phyloP scores from a whole-genome alignment of 2,888 invertebrate genomes.

The Augochlorella aurata region DNA sequence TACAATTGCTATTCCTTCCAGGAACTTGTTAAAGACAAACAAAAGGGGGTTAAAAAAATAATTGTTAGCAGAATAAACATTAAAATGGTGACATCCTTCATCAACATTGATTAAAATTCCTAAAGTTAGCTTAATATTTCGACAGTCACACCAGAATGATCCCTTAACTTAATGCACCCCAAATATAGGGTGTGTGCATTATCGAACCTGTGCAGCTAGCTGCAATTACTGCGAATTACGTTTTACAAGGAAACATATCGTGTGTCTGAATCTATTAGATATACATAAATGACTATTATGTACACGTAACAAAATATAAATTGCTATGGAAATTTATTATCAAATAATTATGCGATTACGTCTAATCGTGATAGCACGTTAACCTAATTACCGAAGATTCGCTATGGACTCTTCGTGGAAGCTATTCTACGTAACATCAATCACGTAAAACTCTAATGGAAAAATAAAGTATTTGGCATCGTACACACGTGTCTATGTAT shows the following conservation, averaged over 20 bases:
- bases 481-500: background rate
- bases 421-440: constrained; percentile 23
- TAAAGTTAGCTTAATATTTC: background rate
- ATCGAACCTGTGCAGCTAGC: constrained; percentile 15
- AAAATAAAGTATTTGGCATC: constrained; percentile 27
- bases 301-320: constrained; percentile 31
- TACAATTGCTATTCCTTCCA: background rate
- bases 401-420: background rate
- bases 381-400: constrained; percentile 14
- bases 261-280: background rate
- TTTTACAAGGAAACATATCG: constrained; percentile 9
- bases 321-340: constrained; percentile 21
- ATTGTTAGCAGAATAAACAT: background rate
- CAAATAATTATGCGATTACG: constrained; percentile 36
- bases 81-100: background rate
- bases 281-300: constrained; percentile 25
- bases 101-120: no score
- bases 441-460: constrained; percentile 13
- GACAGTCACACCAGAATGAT: background rate
- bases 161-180: background rate
- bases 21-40: background rate
- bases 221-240: constrained; percentile 20
- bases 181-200: background rate
- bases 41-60: background rate
- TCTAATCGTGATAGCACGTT: constrained; percentile 17